Base-by-base conservation (phyloP, 2,888 invertebrate genomes). In the Drosophila borealis region DNA sequence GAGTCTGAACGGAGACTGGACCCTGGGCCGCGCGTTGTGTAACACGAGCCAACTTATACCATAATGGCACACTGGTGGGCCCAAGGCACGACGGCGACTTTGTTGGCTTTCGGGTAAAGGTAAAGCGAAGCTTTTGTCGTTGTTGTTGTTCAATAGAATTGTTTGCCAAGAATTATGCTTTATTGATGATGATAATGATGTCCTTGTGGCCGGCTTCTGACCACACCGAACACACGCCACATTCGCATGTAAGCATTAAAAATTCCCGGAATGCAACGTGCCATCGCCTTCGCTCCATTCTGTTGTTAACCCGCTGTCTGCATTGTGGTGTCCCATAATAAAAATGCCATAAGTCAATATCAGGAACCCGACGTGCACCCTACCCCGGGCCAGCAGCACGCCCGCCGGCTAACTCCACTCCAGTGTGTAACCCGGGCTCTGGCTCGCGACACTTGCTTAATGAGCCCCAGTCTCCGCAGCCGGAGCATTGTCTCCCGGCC, bases 111-210 rank as follows among this genome's bases (percentile, higher is more conserved):
- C 55, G 36, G 68, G 37, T 56, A 56, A 45, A 45, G 37, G 55
- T 41, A 37, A 48, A 39, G 14, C 49, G 25, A 45, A 45, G 55
- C 55, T 29, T 42, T 50, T 36, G 45, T 54, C 54, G 54, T 44
- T 80, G 77, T 72, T 77, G 78, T 84, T 78, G 88, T 86, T 90
- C 89, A 88, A 89, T 89, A 90, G 89, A 89, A 90, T 89, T 88
- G 88, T 80, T 88, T 89, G 89, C 80, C 66, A 78, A 73, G 89
- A 86, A 88, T 89, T 89, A 88, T 88, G 89, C 80, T 81, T 89
- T 88, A 88, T 88, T 88, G 88, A 88, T 88, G 89, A 88, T 81
- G 88, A 89, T 88, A 87, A 89, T 80, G 84, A 89, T 89, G 84
- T 88, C 87, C 88, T 88, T 81, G 80, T 79, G 87, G 81, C 60